Conservation (phyloP, 2,113 vertebrate genomes). For the Mastomys coucha region DNA sequence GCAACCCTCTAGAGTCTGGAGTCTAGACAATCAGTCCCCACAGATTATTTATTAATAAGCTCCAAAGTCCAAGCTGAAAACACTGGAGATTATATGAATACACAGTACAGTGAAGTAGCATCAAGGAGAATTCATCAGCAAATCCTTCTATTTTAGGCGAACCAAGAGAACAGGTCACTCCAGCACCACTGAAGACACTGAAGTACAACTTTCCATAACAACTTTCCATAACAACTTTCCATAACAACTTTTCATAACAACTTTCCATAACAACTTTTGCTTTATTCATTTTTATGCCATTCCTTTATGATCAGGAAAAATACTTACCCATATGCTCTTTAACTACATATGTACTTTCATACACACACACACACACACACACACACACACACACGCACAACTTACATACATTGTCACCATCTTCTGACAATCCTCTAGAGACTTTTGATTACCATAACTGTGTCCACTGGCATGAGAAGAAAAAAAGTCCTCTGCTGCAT, state of each 20-base stretch:
- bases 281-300: neutral
- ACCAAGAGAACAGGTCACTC: neutral
- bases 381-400: neutral
- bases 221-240: no score
- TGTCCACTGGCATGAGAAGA: accelerated
- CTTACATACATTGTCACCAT: neutral
- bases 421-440: neutral
- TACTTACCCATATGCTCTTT: neutral
- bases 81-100: neutral
- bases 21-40: neutral
- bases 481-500: neutral
- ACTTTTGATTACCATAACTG: neutral
- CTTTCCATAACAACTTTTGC: neutral
- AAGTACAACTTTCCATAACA: neutral
- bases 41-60: neutral
- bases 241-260: no score
- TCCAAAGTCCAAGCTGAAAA: neutral
- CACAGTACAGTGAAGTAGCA: accelerated
- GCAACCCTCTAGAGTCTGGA: neutral
- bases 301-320: neutral
- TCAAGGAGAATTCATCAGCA: neutral
- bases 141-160: neutral
- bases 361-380: neutral
- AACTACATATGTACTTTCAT: neutral
- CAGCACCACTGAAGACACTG: neutral